Evolutionary conservation across 2,113 vertebrate genomes (phyloP).

Genomic region (Gracilinanus agilis): DNA sequence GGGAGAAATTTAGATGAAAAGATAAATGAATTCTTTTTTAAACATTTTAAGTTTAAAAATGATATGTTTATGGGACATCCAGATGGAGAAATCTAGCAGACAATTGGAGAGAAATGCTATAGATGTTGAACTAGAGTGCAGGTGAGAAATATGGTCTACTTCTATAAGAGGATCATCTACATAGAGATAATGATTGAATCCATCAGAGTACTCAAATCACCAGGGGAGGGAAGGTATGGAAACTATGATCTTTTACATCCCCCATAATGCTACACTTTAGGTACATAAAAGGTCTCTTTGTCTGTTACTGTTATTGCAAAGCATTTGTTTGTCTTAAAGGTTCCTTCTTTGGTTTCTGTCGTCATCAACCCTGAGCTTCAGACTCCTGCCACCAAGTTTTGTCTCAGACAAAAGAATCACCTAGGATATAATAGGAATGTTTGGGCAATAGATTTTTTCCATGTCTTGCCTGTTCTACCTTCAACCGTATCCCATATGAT

Average conservation of each 20-base stretch:
- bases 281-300: neutral
- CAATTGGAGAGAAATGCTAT: neutral
- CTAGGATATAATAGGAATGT: conserved; percentile 91
- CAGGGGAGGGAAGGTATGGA: neutral
- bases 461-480: conserved; percentile 93
- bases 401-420: conserved; percentile 94
- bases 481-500: conserved; percentile 93
- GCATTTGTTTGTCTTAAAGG: conserved; percentile 85
- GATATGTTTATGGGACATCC: neutral
- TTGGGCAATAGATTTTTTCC: conserved; percentile 97
- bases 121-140: neutral
- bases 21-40: neutral
- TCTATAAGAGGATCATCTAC: neutral
- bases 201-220: neutral
- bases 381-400: conserved; percentile 94
- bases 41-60: neutral
- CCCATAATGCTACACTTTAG: neutral
- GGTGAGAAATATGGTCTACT: neutral
- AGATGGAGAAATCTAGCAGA: neutral
- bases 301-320: neutral
- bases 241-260: neutral
- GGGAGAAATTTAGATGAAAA: neutral
- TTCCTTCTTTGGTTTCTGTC: conserved; percentile 92
- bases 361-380: conserved; percentile 94
- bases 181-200: neutral